A percentile compares a stretch with the other conserved stretches of the same genome.
Conservation (phyloP, 2,888 invertebrate genomes). For the Xanthorhoe designata region DNA sequence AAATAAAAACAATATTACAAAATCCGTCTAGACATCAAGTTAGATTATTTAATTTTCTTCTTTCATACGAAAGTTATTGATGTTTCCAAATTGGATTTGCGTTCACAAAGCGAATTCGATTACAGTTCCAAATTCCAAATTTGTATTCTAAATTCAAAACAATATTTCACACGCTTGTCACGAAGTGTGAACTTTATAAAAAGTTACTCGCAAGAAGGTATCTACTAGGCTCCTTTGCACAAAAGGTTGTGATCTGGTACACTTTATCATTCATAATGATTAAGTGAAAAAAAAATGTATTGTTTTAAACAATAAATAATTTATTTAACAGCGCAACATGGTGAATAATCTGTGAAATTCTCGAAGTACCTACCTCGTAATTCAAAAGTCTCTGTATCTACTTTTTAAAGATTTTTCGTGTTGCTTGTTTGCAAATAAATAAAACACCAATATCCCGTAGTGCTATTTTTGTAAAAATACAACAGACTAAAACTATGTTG, state of each 20-base stretch:
- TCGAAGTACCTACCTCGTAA: too few relatives aligned
- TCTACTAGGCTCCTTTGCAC: not conserved
- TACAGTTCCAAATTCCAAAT: slow-evolving; percentile 31
- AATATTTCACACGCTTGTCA: slow-evolving; percentile 35
- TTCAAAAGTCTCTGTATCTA: too few relatives aligned
- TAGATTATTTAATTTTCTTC: slow-evolving; percentile 15
- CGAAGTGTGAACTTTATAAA: slow-evolving; percentile 38
- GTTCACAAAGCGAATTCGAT: slow-evolving; percentile 32
- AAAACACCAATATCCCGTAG: not conserved
- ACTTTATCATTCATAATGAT: too few relatives aligned
- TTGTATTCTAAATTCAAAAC: slow-evolving; percentile 32
- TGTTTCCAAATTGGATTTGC: slow-evolving; percentile 28
- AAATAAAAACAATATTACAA: slow-evolving; percentile 3
- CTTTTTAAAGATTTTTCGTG: too few relatives aligned
- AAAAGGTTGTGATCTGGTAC: too few relatives aligned
- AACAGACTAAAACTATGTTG: not conserved
- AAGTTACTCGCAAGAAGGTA: not conserved
- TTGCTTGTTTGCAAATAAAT: not conserved
- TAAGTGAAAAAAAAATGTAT: too few relatives aligned
- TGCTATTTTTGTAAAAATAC: not conserved
- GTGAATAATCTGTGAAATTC: too few relatives aligned
- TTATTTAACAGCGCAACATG: too few relatives aligned
- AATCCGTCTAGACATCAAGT: slow-evolving; percentile 12
- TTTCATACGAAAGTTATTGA: slow-evolving; percentile 8
- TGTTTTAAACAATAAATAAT: too few relatives aligned